Evolutionary conservation across 2,888 invertebrate species (phyloP), one percentile per base, ranked within the genome.

Genomic region (Callimorpha dominula): DNA sequence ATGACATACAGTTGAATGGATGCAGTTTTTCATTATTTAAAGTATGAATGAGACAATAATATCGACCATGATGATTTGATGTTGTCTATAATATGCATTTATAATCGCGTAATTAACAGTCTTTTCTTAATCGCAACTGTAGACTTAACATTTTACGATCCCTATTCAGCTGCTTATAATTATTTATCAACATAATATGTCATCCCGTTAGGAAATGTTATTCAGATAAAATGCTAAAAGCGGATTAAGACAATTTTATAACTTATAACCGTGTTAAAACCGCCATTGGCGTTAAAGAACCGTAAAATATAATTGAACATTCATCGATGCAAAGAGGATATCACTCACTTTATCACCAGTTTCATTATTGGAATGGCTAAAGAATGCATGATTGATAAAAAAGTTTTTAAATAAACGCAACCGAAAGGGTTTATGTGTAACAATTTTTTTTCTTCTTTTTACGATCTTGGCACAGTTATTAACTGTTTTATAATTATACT

Each of bases 211-310:
- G 72, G 31, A 73, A 78, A 83, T 83, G 75, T 74, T 78, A 78
- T 75, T 68, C 74, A 68, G 76, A 76, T 81, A 82, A 72, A 70
- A 50, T 70, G 71, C 70, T 78, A 72, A 80, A 81, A 83, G 76
- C 78, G 72, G 78, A 72, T 81, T 83, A 78, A 70, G 67, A 65
- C 73, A 76, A 80, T 77, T 81, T 80, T 81, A 82, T 66, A 31
- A 64, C 75, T 57, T 78, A 66, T 31, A 68, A 62, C 70, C 72
- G 71, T 74, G 66, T 62, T 83, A 80, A 76, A 78, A 76, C 67
- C 68, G 70, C 46, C 50, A 80, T 78, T 81, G 66, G 66, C 57
- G 57, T 75, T 70, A 81, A 73, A 74, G 1, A 81, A 76, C 68
- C 70, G 71, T 76, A 78, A 81, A 76, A 71, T 76, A 60, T 74